Percentiles rank a stretch among this genome's conserved stretches.
phyloP scores from a whole-genome alignment of 2,797 vertebrate genomes.

The Poecilia velifera region DNA sequence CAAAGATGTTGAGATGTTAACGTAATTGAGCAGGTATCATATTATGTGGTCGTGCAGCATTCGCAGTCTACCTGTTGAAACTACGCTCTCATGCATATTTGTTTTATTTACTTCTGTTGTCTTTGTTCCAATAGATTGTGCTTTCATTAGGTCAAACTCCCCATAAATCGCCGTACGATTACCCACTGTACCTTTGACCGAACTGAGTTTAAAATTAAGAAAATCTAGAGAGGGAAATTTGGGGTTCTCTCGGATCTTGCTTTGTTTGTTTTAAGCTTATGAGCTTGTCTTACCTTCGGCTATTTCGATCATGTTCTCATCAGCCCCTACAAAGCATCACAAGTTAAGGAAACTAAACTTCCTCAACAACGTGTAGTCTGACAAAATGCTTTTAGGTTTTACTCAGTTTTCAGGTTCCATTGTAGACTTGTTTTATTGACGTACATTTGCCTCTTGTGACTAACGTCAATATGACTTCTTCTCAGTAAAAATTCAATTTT shows the following conservation, averaged over 20 bases:
- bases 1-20: neutral
- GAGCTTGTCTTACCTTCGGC: neutral
- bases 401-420: neutral
- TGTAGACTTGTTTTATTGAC: neutral
- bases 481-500: neutral
- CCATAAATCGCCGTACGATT: neutral
- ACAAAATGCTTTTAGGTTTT: neutral
- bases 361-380: neutral
- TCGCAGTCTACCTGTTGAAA: neutral
- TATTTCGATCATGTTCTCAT: no score
- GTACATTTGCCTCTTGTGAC: neutral
- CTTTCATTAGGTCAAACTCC: neutral
- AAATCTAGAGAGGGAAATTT: no score
- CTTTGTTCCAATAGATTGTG: neutral
- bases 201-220: no score
- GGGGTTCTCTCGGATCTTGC: no score
- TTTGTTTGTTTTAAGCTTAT: neutral
- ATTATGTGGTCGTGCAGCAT: neutral
- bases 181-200: neutral
- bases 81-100: neutral
- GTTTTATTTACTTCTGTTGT: neutral
- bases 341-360: neutral
- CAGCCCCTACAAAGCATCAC: neutral
- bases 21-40: neutral
- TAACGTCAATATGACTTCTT: neutral